phyloP scores from a whole-genome alignment of 2,888 invertebrate genomes.

The Alcis repandata region DNA sequence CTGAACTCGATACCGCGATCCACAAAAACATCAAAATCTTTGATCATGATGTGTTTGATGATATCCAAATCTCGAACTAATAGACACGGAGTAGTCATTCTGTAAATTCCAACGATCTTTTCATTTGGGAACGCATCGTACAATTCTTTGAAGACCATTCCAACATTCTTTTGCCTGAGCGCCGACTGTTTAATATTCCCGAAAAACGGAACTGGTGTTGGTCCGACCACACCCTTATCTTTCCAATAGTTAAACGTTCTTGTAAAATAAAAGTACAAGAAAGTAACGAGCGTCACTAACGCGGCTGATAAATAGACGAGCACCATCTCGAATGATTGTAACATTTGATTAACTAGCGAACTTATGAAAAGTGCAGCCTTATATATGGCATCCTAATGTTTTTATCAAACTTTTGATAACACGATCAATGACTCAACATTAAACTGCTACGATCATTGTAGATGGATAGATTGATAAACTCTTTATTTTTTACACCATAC shows the following conservation, averaged over 20 bases:
- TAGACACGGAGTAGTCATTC: constrained; percentile 61
- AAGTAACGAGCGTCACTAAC: constrained; percentile 34
- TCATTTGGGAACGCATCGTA: constrained; percentile 62
- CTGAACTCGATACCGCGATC: constrained; percentile 64
- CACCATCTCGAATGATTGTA: constrained; percentile 11
- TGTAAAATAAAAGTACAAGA: constrained; percentile 58
- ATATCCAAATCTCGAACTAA: constrained; percentile 67
- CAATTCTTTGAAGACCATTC: constrained; percentile 52
- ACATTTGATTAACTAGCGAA: background rate
- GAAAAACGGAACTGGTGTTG: constrained; percentile 57
- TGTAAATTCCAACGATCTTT: constrained; percentile 66
- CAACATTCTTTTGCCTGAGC: constrained; percentile 50
- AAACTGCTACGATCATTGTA: too few species aligned
- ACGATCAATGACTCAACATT: background rate
- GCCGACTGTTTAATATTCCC: constrained; percentile 59
- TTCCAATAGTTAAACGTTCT: constrained; percentile 65
- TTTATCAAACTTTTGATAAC: background rate
- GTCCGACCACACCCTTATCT: constrained; percentile 56
- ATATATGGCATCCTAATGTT: background rate
- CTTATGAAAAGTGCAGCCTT: background rate
- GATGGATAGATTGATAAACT: too few species aligned
- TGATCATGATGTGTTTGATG: constrained; percentile 66
- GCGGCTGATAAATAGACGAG: constrained; percentile 35
- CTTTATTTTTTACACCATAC: too few species aligned
- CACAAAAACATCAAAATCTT: constrained; percentile 64